phyloP scores from a whole-genome alignment of 2,113 vertebrate genomes.

The Ochotona curzoniae region DNA sequence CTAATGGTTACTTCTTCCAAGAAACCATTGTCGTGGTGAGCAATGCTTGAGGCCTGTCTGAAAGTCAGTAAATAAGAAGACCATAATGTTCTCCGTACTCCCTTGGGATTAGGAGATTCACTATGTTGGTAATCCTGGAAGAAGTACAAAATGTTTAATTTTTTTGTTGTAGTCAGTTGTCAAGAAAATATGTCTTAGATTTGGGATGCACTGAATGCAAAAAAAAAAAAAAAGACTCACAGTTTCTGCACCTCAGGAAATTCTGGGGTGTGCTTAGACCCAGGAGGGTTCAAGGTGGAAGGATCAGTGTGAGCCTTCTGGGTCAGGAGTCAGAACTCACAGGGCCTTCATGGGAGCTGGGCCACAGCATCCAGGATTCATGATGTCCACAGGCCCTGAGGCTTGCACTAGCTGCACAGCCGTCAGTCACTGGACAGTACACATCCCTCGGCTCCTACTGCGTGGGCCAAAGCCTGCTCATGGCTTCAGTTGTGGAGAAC shows the following conservation, averaged over 20 bases:
- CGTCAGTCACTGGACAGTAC: rapidly evolving
- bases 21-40: not conserved
- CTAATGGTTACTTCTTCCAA: not conserved
- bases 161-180: not conserved
- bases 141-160: not conserved
- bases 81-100: not conserved
- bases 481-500: not conserved
- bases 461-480: not conserved
- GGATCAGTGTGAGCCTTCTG: not conserved
- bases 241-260: not conserved
- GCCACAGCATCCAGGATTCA: not conserved
- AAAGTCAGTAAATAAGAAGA: not conserved
- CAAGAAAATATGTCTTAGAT: not conserved
- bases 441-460: rapidly evolving
- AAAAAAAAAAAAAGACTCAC: not conserved
- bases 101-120: not conserved
- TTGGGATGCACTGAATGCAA: not conserved
- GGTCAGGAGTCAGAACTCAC: not conserved
- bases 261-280: not conserved
- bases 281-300: not conserved
- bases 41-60: not conserved
- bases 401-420: not conserved
- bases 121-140: not conserved
- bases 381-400: not conserved
- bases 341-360: not conserved